Conservation (phyloP, 2,797 vertebrate species). For the Microtus californicus region DNA sequence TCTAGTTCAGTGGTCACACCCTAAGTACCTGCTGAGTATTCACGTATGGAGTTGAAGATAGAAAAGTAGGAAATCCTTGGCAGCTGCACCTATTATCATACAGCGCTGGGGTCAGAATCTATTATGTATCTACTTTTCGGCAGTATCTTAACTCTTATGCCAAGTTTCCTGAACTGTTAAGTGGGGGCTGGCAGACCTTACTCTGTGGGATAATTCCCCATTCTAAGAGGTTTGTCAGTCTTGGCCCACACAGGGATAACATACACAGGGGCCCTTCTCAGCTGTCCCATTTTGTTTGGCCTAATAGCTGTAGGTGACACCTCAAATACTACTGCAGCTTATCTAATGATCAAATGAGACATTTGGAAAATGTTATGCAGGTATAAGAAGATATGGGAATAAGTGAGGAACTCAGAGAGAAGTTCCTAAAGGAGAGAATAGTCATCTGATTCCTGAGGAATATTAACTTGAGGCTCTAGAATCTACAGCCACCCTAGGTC, state of each 20-base stretch:
- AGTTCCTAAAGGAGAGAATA: neutral
- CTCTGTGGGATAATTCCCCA: neutral
- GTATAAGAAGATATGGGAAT: neutral
- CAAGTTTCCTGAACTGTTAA: neutral
- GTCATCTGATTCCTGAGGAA: neutral
- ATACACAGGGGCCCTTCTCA: neutral
- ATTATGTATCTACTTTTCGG: neutral
- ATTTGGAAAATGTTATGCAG: constrained; percentile 15
- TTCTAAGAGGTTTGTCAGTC: neutral
- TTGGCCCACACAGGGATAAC: neutral
- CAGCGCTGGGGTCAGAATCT: neutral
- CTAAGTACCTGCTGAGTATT: neutral
- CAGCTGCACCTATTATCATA: neutral
- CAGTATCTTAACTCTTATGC: neutral
- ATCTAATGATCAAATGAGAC: neutral
- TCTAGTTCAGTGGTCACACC: neutral
- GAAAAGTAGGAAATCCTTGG: neutral
- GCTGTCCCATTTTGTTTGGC: neutral
- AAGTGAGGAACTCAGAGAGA: neutral
- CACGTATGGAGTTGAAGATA: neutral
- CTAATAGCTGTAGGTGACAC: neutral
- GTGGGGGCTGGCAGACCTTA: neutral
- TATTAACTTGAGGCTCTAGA: neutral
- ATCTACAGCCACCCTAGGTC: neutral
- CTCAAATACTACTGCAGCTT: neutral